phyloP scores from a whole-genome alignment of 2,113 vertebrate genomes.

The Emydura subglobosa region DNA sequence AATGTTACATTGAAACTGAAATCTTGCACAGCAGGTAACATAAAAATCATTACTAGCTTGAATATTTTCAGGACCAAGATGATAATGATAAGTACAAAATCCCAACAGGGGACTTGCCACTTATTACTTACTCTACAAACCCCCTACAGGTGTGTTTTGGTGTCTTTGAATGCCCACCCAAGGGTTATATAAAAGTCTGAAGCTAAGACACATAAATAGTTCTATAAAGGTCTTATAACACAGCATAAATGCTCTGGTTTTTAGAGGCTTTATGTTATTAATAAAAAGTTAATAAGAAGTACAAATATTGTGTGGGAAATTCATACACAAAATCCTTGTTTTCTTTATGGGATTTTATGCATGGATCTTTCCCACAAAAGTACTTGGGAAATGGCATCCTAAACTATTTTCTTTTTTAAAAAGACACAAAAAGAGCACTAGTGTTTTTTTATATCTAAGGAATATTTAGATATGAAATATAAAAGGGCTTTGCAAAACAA shows the following conservation, averaged over 20 bases:
- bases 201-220: conserved; percentile 70
- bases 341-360: conserved; percentile 2
- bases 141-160: conserved; percentile 69
- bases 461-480: conserved; percentile 69
- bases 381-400: conserved; percentile 47
- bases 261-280: conserved; percentile 61
- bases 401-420: conserved; percentile 48
- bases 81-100: conserved; percentile 77
- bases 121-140: conserved; percentile 76
- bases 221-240: conserved; percentile 71
- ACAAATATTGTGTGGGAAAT: conserved; percentile 46
- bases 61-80: conserved; percentile 78
- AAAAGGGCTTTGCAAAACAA: conserved; percentile 67
- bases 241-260: conserved; percentile 63
- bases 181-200: conserved; percentile 73
- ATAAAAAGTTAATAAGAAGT: conserved; percentile 63
- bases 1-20: conserved; percentile 76
- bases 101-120: conserved; percentile 63
- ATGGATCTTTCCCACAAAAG: neutral
- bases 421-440: neutral
- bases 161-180: conserved; percentile 76
- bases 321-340: neutral
- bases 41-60: conserved; percentile 79
- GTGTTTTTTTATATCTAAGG: conserved; percentile 24
- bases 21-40: conserved; percentile 77